phyloP scores from a whole-genome alignment of 2,888 invertebrate species.

The Torymus aiolomorphi region DNA sequence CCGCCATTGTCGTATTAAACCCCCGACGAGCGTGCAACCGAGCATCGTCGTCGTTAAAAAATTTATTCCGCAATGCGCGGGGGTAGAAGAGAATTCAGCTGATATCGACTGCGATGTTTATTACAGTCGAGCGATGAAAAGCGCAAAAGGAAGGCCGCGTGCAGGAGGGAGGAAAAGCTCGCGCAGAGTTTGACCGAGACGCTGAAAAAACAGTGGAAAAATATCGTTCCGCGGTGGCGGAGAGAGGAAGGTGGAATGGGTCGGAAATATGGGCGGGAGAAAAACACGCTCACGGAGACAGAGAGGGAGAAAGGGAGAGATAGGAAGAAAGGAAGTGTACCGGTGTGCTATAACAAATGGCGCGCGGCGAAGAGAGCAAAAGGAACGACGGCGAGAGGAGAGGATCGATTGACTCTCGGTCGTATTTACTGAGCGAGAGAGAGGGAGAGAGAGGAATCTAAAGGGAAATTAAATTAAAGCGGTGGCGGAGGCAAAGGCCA shows the following conservation, averaged over 20 bases:
- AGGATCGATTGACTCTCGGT: constrained; percentile 46
- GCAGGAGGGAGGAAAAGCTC: neutral
- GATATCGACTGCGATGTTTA: constrained; percentile 8
- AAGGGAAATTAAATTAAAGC: constrained; percentile 60
- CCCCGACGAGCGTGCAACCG: neutral
- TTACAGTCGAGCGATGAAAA: constrained; percentile 14
- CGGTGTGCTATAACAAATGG: neutral
- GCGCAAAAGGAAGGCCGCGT: too few species aligned
- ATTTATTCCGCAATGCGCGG: neutral
- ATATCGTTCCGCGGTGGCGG: constrained; percentile 13
- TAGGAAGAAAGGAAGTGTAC: neutral
- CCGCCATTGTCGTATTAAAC: constrained; percentile 17
- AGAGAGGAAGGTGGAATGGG: neutral
- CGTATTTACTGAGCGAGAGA: constrained; percentile 32
- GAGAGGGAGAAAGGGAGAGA: neutral
- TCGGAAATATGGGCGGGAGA: neutral
- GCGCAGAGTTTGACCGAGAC: neutral
- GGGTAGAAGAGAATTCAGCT: neutral
- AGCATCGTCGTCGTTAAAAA: neutral
- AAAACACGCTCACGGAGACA: too few species aligned
- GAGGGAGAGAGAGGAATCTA: constrained; percentile 21
- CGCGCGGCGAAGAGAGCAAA: constrained; percentile 5
- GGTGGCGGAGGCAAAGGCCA: constrained; percentile 9
- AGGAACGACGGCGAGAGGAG: neutral
- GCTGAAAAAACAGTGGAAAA: constrained; percentile 2